phyloP scores from a whole-genome alignment of 2,113 vertebrate species.

The Anoura caudifer region DNA sequence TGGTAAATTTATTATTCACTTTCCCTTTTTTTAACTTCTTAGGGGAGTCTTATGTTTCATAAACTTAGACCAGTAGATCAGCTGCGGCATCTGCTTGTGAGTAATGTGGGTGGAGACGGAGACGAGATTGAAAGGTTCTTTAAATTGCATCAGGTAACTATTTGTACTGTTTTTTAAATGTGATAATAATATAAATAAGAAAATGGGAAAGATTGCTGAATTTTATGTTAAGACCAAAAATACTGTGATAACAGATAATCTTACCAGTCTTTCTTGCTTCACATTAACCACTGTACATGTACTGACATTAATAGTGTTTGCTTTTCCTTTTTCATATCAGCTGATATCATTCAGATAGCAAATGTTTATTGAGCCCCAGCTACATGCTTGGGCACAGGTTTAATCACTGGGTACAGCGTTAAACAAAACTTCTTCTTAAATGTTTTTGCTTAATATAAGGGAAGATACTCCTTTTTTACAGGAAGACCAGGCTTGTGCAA shows the following conservation, averaged over 20 bases:
- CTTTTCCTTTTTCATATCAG: neutral
- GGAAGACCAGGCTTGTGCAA: conserved; percentile 97
- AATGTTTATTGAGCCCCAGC: neutral
- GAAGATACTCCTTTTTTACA: conserved; percentile 51
- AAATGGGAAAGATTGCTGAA: neutral
- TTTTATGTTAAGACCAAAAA: neutral
- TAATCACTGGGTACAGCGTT: neutral
- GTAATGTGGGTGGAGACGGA: conserved; percentile 93
- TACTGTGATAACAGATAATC: neutral
- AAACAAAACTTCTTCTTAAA: neutral
- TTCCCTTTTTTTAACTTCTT: neutral
- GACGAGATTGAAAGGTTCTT: conserved; percentile 98
- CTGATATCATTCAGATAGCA: neutral
- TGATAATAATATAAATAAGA: conserved; percentile 19
- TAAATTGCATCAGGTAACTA: conserved; percentile 93
- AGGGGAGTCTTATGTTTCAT: conserved; percentile 98
- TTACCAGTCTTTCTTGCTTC: neutral
- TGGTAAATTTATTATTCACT: neutral
- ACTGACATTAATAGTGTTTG: neutral
- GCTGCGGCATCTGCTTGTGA: conserved; percentile 93
- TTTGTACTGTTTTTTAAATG: neutral
- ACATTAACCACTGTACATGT: neutral
- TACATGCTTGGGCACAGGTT: neutral
- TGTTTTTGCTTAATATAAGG: neutral
- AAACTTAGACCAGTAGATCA: conserved; percentile 97